Conservation (phyloP, 37 sponge, comb jelly and placozoan species). For the Diacarnus erythraeanus region DNA sequence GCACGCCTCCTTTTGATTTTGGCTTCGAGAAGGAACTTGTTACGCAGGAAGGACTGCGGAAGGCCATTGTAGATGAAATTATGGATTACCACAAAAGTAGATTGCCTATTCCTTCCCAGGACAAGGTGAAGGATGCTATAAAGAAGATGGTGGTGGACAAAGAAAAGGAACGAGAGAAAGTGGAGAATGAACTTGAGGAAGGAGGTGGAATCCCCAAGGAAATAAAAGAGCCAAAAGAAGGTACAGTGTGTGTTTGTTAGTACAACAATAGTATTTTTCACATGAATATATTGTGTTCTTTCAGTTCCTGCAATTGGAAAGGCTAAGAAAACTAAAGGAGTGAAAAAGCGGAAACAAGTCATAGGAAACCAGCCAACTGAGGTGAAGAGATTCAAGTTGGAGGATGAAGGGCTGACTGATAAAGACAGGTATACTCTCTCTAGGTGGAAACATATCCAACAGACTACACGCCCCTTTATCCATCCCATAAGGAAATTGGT, state of each 20-base stretch:
- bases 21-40: slow-evolving; percentile 79
- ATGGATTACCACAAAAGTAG: slow-evolving; percentile 77
- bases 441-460: slow-evolving; percentile 55
- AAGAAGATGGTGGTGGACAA: slow-evolving; percentile 58
- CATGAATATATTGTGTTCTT: neutral
- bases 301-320: neutral
- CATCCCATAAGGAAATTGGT: slow-evolving; percentile 17
- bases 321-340: slow-evolving; percentile 9
- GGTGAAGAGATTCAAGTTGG: neutral
- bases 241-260: too few relatives aligned
- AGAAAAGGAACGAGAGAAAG: slow-evolving; percentile 26
- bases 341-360: neutral
- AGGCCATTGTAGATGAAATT: slow-evolving; percentile 75
- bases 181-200: slow-evolving; percentile 6
- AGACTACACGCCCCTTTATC: neutral
- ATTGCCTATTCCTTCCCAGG: slow-evolving; percentile 66
- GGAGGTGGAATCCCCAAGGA: neutral
- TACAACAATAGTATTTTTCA: neutral
- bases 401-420: slow-evolving; percentile 9
- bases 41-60: slow-evolving; percentile 61
- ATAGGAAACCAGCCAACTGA: neutral
- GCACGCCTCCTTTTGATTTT: slow-evolving; percentile 82
- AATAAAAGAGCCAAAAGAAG: slow-evolving; percentile 21
- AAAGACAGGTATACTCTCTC: slow-evolving; percentile 33
- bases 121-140: slow-evolving; percentile 51